Base-by-base conservation (phyloP, 2,888 invertebrate species). In the Caenorhabditis zanzibari region DNA sequence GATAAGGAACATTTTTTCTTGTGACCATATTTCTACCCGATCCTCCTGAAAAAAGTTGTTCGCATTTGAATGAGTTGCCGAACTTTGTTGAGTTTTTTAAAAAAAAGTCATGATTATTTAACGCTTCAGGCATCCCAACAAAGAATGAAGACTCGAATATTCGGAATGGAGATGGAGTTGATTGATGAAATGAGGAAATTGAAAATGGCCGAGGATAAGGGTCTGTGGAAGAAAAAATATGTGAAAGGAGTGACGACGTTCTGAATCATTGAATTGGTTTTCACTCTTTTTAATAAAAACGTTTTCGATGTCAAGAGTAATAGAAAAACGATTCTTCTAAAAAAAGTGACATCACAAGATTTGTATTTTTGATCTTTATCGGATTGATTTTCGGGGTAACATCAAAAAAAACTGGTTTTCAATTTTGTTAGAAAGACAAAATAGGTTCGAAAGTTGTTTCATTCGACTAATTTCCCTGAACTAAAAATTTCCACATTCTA, bases 121-220 rank as follows among this genome's bases (percentile, higher is more conserved):
- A 24, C 26, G 10, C 54, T 81, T 47, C 64, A 81, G 81, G 32
- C 38, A 19, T 75, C 81, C 0, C 74, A 81, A 19, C 47, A 71
- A 19, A 16, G 2, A 38, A 24, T 77, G 71, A 77, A 81, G 38
- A 66, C 54, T 2, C 72, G 68, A 16, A 41, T 77, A 47, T 82
- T 84, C 44, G 64, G 68, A 41, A 32, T 84, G 49, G 84, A 84
- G 47, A 77, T 54, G 35, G 74, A 81, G 28, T 28, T 81, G 61
- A 74, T 81, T 58, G 69, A 69, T 0, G 74, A 74, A 28, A 61
- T 81, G 22, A 75, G 63, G 44, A 49, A 28, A 24, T 44, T 59
- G 49, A 28, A 47, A 44, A 28, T 10, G n/a, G 22, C n/a, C n/a
- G 47, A 47, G 10, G 26, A 14, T 14, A 22, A 28, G 16, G n/a